Evolutionary conservation across 2,113 vertebrate species (phyloP).

Genomic region (Gasterosteus aculeatus): DNA sequence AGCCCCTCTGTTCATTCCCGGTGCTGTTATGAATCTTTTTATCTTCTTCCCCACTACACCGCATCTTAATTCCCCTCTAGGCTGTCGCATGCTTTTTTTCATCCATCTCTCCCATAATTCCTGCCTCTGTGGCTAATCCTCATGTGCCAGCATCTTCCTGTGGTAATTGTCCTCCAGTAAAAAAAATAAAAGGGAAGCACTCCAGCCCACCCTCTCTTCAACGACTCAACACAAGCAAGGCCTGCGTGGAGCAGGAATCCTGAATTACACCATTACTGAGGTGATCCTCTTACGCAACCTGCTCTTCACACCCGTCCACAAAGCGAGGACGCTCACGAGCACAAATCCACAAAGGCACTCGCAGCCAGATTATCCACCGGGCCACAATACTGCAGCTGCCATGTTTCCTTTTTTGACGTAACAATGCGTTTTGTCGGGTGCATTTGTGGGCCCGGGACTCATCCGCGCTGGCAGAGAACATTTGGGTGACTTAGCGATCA

Average conservation of each 20-base stretch:
- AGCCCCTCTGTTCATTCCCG: neutral
- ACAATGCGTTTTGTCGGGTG: slow-evolving; percentile 59
- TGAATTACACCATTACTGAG: slow-evolving; percentile 66
- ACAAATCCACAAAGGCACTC: slow-evolving; percentile 68
- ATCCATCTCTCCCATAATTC: slow-evolving; percentile 16
- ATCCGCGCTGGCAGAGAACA: slow-evolving; percentile 40
- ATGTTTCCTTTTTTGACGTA: slow-evolving; percentile 57
- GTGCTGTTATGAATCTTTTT: neutral
- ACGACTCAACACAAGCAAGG: slow-evolving; percentile 22
- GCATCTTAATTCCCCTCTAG: slow-evolving; percentile 19
- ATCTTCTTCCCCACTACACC: neutral
- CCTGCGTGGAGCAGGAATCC: slow-evolving; percentile 39
- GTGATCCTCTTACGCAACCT: slow-evolving; percentile 75
- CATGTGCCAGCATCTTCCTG: slow-evolving; percentile 6
- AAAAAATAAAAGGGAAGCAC: slow-evolving; percentile 14
- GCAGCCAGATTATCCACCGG: slow-evolving; percentile 64
- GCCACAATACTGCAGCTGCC: slow-evolving; percentile 57
- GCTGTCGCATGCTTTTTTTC: neutral
- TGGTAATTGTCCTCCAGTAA: slow-evolving; percentile 35
- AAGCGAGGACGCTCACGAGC: slow-evolving; percentile 52
- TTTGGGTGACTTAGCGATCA: slow-evolving; percentile 55
- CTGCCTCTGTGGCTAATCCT: slow-evolving; percentile 32
- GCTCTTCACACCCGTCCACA: slow-evolving; percentile 64
- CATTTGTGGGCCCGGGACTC: slow-evolving; percentile 32
- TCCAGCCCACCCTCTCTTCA: slow-evolving; percentile 37